Percentiles rank a stretch among this genome's conserved stretches.
Conservation (phyloP, 2,888 invertebrate species). For the Pediacus dermestoides region DNA sequence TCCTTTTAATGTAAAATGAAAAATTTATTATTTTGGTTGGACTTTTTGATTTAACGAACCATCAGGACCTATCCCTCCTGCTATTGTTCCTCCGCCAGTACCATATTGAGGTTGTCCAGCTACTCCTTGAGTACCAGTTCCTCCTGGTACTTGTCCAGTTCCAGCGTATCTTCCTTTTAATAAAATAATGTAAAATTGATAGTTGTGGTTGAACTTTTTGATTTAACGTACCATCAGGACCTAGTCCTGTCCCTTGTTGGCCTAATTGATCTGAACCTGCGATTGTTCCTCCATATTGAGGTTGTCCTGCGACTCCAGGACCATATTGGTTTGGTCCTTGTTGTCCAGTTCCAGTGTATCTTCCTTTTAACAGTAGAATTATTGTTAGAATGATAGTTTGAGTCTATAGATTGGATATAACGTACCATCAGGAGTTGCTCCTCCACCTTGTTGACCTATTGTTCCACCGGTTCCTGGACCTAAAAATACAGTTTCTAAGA, state of each 20-base stretch:
- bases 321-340: neutral
- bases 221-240: slow-evolving; percentile 2
- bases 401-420: neutral
- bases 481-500: neutral
- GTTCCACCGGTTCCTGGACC: too few relatives aligned
- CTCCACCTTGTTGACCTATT: slow-evolving; percentile 7
- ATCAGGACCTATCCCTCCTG: slow-evolving; percentile 8
- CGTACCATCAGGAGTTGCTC: slow-evolving; percentile 7
- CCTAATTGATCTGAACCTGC: slow-evolving; percentile 14
- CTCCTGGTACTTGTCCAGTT: slow-evolving; percentile 9
- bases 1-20: slow-evolving; percentile 1
- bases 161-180: neutral
- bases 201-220: neutral
- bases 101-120: slow-evolving; percentile 10
- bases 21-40: neutral
- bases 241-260: slow-evolving; percentile 7
- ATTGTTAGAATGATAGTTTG: neutral
- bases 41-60: neutral
- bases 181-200: slow-evolving; percentile 1
- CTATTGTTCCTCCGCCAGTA: slow-evolving; percentile 3
- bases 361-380: neutral
- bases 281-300: slow-evolving; percentile 1
- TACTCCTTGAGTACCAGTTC: slow-evolving; percentile 10
- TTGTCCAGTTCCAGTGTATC: slow-evolving; percentile 1
- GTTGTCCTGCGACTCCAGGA: slow-evolving; percentile 4